A percentile compares a stretch with the other conserved stretches of the same genome.
These are phyloP conservation scores for Teleogryllus oceanicus DNA, from an alignment of 2,888 invertebrate species.

Conservation along the genomic window DNA sequence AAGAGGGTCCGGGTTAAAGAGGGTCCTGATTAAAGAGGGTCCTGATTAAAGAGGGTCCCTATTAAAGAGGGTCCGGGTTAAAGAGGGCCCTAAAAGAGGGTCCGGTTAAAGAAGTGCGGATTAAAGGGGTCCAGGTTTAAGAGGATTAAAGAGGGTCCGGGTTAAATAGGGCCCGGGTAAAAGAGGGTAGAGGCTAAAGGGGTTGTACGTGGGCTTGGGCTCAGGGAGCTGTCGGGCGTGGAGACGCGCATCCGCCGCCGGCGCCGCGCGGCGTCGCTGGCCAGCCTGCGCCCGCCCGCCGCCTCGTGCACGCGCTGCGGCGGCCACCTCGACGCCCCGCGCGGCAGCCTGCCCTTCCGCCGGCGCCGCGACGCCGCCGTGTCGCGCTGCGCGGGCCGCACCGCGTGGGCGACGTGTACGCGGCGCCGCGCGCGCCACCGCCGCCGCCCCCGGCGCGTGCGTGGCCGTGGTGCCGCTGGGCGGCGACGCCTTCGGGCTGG, in stretches of 20 bases:
- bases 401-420: background rate
- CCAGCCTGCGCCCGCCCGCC: background rate
- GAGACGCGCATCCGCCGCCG: background rate
- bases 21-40: no score
- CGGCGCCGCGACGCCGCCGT: background rate
- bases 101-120: no score
- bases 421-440: background rate
- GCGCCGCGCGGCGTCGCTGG: background rate
- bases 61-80: no score
- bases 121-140: no score
- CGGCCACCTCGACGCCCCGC: background rate
- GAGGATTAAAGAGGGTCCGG: no score
- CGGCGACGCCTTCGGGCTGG: conserved; percentile 21
- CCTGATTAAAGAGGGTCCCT: no score
- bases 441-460: conserved; percentile 26
- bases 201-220: no score
- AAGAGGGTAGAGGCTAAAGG: no score
- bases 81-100: no score
- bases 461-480: conserved; percentile 25
- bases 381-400: background rate
- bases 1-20: no score
- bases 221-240: no score
- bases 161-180: no score
- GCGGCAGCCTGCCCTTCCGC: background rate
- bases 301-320: background rate